phyloP scores from a whole-genome alignment of 2,888 invertebrate genomes.

The Panopea generosa region DNA sequence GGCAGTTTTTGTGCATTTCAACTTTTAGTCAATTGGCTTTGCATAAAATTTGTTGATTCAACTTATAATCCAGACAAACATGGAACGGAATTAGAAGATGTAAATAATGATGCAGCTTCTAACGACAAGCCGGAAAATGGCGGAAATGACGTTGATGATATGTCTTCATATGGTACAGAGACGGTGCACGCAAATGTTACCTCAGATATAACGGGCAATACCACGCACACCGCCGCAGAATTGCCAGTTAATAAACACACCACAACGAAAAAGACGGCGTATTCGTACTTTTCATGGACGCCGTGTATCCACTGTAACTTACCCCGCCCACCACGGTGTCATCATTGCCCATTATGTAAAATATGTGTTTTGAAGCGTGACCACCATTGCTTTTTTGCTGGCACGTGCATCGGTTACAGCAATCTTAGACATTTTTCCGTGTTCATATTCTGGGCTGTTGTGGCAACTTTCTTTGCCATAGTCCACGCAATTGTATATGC shows the following conservation, averaged over 20 bases:
- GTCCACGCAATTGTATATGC: slow-evolving; percentile 53
- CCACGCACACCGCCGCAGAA: slow-evolving; percentile 54
- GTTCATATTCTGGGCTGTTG: slow-evolving; percentile 76
- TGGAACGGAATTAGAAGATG: slow-evolving; percentile 51
- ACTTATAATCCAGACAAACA: slow-evolving; percentile 68
- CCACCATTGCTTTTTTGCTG: slow-evolving; percentile 83
- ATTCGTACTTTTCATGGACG: slow-evolving; percentile 83
- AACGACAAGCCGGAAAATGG: slow-evolving; percentile 9
- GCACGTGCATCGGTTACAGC: slow-evolving; percentile 79
- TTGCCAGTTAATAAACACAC: slow-evolving; percentile 22
- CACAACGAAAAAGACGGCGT: slow-evolving; percentile 64
- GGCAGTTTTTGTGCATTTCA: slow-evolving; percentile 71
- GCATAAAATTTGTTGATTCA: slow-evolving; percentile 73
- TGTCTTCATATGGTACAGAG: neutral
- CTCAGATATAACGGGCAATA: slow-evolving; percentile 18
- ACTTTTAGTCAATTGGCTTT: slow-evolving; percentile 77
- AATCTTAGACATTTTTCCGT: slow-evolving; percentile 81
- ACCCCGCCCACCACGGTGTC: slow-evolving; percentile 80
- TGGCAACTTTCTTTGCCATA: slow-evolving; percentile 70
- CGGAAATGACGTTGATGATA: neutral
- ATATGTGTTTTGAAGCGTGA: slow-evolving; percentile 82
- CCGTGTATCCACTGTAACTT: slow-evolving; percentile 77
- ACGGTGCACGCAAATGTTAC: slow-evolving; percentile 27
- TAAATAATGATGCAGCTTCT: slow-evolving; percentile 34
- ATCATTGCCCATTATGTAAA: slow-evolving; percentile 81